Evolutionary conservation across 2,797 vertebrate genomes (phyloP), one percentile per base, ranked within the genome.

Genomic region (Enteromius argenteus): DNA sequence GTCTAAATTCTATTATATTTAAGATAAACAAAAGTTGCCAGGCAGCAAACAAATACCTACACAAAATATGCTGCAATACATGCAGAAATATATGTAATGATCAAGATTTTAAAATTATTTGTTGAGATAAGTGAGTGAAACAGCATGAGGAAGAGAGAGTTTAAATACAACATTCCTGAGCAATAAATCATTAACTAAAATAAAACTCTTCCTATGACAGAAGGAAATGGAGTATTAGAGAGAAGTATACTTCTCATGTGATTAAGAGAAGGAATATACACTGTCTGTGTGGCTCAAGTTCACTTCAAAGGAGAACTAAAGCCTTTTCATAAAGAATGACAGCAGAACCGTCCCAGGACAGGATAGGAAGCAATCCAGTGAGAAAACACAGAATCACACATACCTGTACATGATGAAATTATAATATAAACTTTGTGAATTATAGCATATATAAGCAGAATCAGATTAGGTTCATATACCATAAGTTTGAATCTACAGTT

Each of bases 121-220:
- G 23, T 27, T 71, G 15, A 37, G 19, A 67, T 4, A 37, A 8
- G 17, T 21, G 15, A 51, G 32, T 14, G 11, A 56, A 75, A 21
- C 30, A 37, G 17, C 6, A 11, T 7, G 32, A 56, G 32, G 32
- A 27, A 64, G 39, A 4, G 60, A 30, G 10, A 67, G 39, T 23
- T 79, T 53, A 79, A 37, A 79, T 46, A 35, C 13, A 17, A 37
- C 32, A 68, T 80, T 53, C 64, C 44, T 37, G 21, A 37, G 21
- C 46, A 49, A 79, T 68, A 23, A 68, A 79, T 79, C 30, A 51
- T 67, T 68, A 79, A 79, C 78, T 23, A 23, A 53, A 49, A 49
- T 49, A 23, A 79, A 79, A 23, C 14, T n/a, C 27, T 51, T 79
- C 32, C 78, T 53, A 2, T 79, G 30, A 68, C 46, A 27, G 44